These are phyloP conservation scores for Eriosoma lanigerum DNA, from an alignment of 1,140 invertebrate genomes.

Conservation along the genomic window DNA sequence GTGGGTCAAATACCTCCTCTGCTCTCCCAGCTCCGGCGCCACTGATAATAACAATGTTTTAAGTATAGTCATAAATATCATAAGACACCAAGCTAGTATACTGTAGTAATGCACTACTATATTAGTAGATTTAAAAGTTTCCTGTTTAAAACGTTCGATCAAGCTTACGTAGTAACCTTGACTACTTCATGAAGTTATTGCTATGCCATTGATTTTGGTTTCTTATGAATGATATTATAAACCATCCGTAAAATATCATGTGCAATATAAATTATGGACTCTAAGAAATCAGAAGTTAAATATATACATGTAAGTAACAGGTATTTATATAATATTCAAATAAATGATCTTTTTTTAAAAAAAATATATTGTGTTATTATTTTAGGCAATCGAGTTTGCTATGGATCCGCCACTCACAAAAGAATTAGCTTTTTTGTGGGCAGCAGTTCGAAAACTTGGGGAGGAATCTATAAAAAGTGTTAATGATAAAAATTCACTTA, in stretches of 20 bases:
- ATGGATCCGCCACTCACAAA: constrained; percentile 25
- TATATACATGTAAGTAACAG: constrained; percentile 18
- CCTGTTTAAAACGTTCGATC: constrained; percentile 11
- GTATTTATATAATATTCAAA: not conserved
- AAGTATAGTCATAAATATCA: not conserved
- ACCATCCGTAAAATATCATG: not conserved
- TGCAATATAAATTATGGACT: not conserved
- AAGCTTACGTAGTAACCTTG: constrained; percentile 35
- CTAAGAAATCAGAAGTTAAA: not conserved
- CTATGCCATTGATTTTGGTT: too few species aligned
- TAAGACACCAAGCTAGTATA: not conserved
- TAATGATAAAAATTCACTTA: not conserved
- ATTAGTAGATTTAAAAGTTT: not conserved
- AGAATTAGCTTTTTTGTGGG: constrained; percentile 22
- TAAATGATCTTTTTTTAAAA: too few species aligned
- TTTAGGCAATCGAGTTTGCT: constrained; percentile 18
- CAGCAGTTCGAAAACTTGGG: not conserved
- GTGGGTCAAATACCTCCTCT: too few species aligned
- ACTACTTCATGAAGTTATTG: not conserved
- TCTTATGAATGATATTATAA: not conserved
- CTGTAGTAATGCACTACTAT: not conserved
- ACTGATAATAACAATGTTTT: too few species aligned
- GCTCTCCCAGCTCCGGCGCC: too few species aligned
- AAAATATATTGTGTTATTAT: not conserved
- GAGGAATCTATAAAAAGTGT: constrained; percentile 13